Percentiles rank a stretch among this genome's conserved stretches.
phyloP scores from a whole-genome alignment of 2,888 invertebrate species.

The Sussaba pulchella region DNA sequence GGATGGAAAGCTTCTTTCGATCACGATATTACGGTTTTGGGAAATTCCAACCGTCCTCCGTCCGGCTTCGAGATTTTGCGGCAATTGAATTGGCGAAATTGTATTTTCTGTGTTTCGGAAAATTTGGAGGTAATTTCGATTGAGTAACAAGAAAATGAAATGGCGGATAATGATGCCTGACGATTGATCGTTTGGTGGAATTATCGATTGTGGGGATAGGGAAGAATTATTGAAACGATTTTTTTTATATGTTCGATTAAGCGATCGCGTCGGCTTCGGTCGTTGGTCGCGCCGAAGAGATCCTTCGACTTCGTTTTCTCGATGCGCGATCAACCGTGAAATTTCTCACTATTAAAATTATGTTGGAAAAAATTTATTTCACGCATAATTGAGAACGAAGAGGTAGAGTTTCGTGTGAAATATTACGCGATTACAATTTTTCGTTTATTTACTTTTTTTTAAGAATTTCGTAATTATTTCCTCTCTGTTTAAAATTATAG shows the following conservation, averaged over 20 bases:
- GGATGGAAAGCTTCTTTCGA: constrained; percentile 16
- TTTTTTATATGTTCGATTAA: constrained; percentile 40
- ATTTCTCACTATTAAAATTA: constrained; percentile 8
- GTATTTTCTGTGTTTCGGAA: constrained; percentile 2
- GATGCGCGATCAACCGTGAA: constrained; percentile 52
- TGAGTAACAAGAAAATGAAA: constrained; percentile 50
- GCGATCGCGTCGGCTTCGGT: constrained; percentile 45
- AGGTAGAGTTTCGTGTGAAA: neutral
- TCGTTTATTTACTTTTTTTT: neutral
- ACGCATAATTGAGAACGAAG: neutral
- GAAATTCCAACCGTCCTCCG: too few species aligned
- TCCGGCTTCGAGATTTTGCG: neutral
- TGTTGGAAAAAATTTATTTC: constrained; percentile 30
- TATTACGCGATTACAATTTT: neutral
- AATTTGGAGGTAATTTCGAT: constrained; percentile 26
- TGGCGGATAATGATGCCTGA: constrained; percentile 41
- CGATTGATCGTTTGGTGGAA: constrained; percentile 36
- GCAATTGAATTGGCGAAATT: constrained; percentile 8
- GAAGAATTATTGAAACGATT: constrained; percentile 38
- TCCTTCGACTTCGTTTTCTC: constrained; percentile 39
- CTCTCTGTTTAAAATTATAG: too few species aligned
- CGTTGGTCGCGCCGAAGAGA: neutral
- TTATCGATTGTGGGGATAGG: neutral
- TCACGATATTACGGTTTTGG: constrained; percentile 9
- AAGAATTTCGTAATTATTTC: neutral